These are phyloP conservation scores for Garrulus glandarius DNA, from an alignment of 2,797 vertebrate genomes.

Conservation along the genomic window DNA sequence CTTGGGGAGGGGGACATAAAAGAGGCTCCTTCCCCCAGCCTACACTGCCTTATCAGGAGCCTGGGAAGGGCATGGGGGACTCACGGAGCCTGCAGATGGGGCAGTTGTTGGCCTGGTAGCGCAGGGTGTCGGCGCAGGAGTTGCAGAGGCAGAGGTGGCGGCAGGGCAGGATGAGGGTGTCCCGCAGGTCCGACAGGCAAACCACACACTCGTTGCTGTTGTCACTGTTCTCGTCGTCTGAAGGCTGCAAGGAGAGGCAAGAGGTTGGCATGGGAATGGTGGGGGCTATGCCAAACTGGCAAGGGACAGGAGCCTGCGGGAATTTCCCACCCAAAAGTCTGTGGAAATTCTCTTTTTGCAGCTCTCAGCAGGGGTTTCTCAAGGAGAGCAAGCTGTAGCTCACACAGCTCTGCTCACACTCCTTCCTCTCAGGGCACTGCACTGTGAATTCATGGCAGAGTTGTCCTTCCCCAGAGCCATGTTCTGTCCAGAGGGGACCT, in stretches of 20 bases:
- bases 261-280: neutral
- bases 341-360: neutral
- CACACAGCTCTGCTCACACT: neutral
- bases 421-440: neutral
- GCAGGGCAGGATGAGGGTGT: conserved; percentile 95
- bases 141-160: conserved; percentile 95
- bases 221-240: conserved; percentile 94
- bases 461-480: neutral
- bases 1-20: too few relatives aligned
- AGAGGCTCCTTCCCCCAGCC: neutral
- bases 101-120: conserved; percentile 98
- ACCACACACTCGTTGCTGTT: conserved; percentile 99
- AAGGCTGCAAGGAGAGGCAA: conserved; percentile 76
- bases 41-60: neutral
- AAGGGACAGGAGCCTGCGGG: neutral
- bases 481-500: neutral
- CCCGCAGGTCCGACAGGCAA: conserved; percentile 92
- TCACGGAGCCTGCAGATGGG: conserved; percentile 97
- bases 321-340: neutral
- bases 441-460: neutral
- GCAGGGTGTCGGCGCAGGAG: conserved; percentile 92
- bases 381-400: neutral
- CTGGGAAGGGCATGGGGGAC: conserved; percentile 13
- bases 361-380: neutral
- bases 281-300: neutral